These are phyloP conservation scores for Salvelinus alpinus DNA, from an alignment of 2,113 vertebrate genomes.

Conservation along the genomic window DNA sequence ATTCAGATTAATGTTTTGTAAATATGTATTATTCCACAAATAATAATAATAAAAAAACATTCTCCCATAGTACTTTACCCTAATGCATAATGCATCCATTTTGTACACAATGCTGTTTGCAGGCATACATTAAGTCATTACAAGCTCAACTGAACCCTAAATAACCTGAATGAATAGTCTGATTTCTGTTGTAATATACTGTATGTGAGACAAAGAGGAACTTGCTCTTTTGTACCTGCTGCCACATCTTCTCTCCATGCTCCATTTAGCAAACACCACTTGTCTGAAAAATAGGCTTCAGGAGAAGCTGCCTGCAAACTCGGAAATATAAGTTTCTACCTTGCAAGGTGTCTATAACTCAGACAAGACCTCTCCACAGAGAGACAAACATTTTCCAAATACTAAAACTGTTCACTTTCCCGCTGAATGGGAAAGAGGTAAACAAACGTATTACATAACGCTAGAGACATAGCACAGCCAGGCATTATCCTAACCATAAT, in stretches of 20 bases:
- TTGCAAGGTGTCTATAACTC: constrained; percentile 23
- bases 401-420: background rate
- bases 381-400: background rate
- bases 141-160: constrained; percentile 5
- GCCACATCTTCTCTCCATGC: background rate
- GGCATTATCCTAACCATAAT: background rate
- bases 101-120: background rate
- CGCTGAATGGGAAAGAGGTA: background rate
- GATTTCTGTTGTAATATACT: background rate
- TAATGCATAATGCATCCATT: too few relatives aligned
- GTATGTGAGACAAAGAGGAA: background rate
- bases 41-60: too few relatives aligned
- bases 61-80: too few relatives aligned
- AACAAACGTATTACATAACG: background rate
- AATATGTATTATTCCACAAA: too few relatives aligned
- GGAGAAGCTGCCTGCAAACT: background rate
- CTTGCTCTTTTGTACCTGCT: background rate
- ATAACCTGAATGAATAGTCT: background rate
- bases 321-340: constrained; percentile 10
- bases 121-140: background rate
- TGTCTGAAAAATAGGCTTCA: background rate
- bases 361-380: background rate
- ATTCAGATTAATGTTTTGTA: too few relatives aligned
- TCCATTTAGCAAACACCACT: background rate
- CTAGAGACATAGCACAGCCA: background rate